Percentiles rank a stretch among this genome's conserved stretches.
Conservation (phyloP, 2,113 vertebrate species). For the Chionomys nivalis region DNA sequence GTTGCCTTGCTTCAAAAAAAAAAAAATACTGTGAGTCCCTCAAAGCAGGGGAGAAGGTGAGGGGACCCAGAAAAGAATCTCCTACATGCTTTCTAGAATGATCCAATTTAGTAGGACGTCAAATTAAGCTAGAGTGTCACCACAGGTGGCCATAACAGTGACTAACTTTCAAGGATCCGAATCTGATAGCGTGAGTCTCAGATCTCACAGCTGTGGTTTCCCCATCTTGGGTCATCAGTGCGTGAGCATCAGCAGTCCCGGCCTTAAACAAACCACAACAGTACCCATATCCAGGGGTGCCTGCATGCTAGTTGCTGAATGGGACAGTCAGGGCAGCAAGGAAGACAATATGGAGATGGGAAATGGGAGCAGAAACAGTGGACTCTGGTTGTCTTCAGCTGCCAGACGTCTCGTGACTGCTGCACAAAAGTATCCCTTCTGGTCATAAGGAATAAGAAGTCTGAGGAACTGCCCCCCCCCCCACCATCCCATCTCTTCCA, state of each 20-base stretch:
- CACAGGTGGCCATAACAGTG: neutral
- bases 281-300: neutral
- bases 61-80: neutral
- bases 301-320: neutral
- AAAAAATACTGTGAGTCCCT: neutral
- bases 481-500: neutral
- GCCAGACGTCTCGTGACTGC: accelerated
- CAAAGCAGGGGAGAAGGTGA: neutral
- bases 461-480: neutral
- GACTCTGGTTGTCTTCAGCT: neutral
- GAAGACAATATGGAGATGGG: neutral
- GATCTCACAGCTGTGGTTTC: neutral
- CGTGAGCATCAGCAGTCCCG: neutral
- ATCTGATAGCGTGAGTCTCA: neutral
- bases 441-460: neutral
- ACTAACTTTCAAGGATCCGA: neutral
- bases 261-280: neutral
- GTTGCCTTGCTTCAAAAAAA: no score
- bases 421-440: accelerated
- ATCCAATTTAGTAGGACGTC: neutral
- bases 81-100: neutral
- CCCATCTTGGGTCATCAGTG: neutral
- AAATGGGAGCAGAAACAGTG: neutral
- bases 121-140: neutral
- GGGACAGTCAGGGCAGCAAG: neutral